Conservation (phyloP, 2,113 vertebrate genomes). For the Ceyx margarethae region DNA sequence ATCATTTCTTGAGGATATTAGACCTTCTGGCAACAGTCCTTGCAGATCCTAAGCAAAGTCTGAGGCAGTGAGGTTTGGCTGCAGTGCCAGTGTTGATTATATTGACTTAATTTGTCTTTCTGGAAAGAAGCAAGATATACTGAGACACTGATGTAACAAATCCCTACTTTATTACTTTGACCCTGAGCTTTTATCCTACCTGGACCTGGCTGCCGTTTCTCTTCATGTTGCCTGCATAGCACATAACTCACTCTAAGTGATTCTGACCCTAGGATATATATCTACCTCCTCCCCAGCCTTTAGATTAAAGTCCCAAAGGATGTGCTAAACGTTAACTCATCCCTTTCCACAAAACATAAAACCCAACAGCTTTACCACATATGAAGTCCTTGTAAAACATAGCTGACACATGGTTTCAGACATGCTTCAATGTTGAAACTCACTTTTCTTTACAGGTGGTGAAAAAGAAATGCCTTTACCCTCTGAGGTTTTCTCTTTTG, state of each 20-base stretch:
- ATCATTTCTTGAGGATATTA: not conserved
- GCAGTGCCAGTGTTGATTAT: not conserved
- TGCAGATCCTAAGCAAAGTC: not conserved
- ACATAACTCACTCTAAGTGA: not conserved
- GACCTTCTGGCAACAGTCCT: not conserved
- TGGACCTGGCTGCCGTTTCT: not conserved
- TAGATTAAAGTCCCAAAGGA: not conserved
- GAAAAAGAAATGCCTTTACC: not conserved
- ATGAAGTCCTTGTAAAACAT: not conserved
- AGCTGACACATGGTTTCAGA: fast-evolving
- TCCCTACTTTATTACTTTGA: not conserved
- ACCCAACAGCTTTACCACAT: fast-evolving
- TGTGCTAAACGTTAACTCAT: not conserved
- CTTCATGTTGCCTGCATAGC: not conserved
- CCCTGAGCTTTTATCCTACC: not conserved
- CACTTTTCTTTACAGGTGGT: not conserved
- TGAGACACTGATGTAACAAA: not conserved
- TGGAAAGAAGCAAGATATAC: not conserved
- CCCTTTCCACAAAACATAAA: not conserved
- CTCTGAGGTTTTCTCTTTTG: not conserved
- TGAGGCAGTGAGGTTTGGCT: not conserved
- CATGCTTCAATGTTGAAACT: not conserved
- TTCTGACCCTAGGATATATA: not conserved
- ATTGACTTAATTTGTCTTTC: not conserved
- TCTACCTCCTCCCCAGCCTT: not conserved